phyloP scores from a whole-genome alignment of 1,140 invertebrate species.

The Aporrectodea caliginosa region DNA sequence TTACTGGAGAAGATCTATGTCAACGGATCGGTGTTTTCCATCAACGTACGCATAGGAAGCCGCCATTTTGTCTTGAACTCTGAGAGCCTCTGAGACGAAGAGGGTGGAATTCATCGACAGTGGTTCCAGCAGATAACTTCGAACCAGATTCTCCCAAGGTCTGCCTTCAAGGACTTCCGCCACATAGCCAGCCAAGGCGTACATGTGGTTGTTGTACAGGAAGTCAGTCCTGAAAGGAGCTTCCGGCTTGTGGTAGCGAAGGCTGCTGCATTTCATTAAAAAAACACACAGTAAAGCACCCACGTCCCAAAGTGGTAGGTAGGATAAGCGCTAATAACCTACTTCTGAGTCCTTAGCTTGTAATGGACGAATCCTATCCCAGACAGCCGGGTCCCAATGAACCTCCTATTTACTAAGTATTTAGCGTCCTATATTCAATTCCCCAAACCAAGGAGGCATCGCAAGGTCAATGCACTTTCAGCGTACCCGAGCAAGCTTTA shows the following conservation, averaged over 20 bases:
- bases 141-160: conserved; percentile 43
- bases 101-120: conserved; percentile 42
- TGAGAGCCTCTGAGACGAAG: conserved; percentile 41
- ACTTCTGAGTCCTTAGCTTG: too few relatives aligned
- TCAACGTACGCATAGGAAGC: conserved; percentile 41
- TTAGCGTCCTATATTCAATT: too few relatives aligned
- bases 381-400: too few relatives aligned
- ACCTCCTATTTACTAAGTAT: too few relatives aligned
- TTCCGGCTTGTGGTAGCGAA: conserved; percentile 38
- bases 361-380: too few relatives aligned
- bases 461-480: too few relatives aligned
- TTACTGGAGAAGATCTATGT: conserved; percentile 40
- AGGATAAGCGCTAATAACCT: too few relatives aligned
- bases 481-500: too few relatives aligned
- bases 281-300: conserved; percentile 4
- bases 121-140: conserved; percentile 38
- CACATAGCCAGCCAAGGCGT: conserved; percentile 47
- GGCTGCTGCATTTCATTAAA: conserved; percentile 41
- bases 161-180: conserved; percentile 40
- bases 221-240: conserved; percentile 42
- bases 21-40: conserved; percentile 36
- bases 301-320: too few relatives aligned
- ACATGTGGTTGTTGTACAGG: conserved; percentile 51
- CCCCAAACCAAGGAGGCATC: too few relatives aligned
- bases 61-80: conserved; percentile 34